Percentiles rank a stretch among this genome's conserved stretches.
Conservation (phyloP, 2,888 invertebrate species). For the Chymomyza amoena region DNA sequence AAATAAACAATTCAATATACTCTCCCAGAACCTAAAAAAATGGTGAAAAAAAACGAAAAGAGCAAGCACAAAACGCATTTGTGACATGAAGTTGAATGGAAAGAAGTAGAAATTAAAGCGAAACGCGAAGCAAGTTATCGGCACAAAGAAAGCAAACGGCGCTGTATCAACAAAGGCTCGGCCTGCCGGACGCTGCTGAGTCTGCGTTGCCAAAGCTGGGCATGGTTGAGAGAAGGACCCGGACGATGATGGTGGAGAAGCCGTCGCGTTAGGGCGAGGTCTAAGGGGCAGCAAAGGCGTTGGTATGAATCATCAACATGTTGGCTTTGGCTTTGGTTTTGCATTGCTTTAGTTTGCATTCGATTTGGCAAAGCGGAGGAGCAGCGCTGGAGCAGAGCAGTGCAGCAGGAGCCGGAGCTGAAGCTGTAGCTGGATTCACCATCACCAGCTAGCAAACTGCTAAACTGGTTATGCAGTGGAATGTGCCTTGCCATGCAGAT, state of each 20-base stretch:
- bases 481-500: slow-evolving; percentile 62
- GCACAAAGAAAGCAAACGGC: slow-evolving; percentile 10
- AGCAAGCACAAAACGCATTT: slow-evolving; percentile 20
- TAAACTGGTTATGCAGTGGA: slow-evolving; percentile 54
- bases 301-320: slow-evolving; percentile 58
- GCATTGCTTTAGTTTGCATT: slow-evolving; percentile 11
- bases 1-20: too few relatives aligned
- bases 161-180: slow-evolving; percentile 8
- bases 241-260: neutral
- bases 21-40: neutral
- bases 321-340: slow-evolving; percentile 37
- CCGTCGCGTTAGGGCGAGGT: neutral
- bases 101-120: slow-evolving; percentile 46
- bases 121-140: slow-evolving; percentile 18
- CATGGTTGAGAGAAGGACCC: neutral
- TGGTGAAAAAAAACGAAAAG: neutral
- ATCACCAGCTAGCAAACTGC: neutral
- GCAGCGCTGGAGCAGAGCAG: neutral
- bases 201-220: slow-evolving; percentile 41
- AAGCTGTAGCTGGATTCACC: slow-evolving; percentile 2
- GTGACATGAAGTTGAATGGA: slow-evolving; percentile 47
- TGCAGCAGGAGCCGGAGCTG: neutral
- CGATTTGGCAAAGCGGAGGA: slow-evolving; percentile 11
- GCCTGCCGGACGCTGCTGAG: slow-evolving; percentile 54
- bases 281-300: neutral